Percentiles rank a stretch among this genome's conserved stretches.
Conservation (phyloP, 2,797 vertebrate genomes). For the Pangasius krempfi region DNA sequence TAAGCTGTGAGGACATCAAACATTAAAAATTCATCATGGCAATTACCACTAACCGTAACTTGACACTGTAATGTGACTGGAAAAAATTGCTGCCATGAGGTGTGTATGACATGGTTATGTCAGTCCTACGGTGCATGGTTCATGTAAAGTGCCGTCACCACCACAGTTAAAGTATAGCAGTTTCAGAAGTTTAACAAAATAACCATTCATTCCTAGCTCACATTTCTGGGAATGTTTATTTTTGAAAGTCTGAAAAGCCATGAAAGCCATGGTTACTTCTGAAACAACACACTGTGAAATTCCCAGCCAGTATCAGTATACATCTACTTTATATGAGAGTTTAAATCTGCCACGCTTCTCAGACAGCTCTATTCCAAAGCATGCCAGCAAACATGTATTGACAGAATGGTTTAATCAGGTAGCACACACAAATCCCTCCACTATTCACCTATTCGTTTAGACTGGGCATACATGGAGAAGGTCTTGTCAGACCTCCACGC, state of each 20-base stretch:
- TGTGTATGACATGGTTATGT: background rate
- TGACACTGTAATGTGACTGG: background rate
- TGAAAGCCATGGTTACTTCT: background rate
- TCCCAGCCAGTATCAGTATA: background rate
- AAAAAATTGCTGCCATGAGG: background rate
- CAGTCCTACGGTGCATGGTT: background rate
- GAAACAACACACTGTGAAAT: background rate
- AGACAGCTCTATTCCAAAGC: slow-evolving; percentile 42
- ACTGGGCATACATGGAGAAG: slow-evolving; percentile 52
- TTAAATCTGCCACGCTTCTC: slow-evolving; percentile 8
- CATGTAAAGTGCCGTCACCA: background rate
- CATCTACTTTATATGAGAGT: background rate
- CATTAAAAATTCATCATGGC: background rate
- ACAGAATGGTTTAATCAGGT: slow-evolving; percentile 29
- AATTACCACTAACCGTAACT: background rate
- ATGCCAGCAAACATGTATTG: slow-evolving; percentile 26
- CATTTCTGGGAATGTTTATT: background rate
- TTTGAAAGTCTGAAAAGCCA: background rate
- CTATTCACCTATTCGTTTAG: slow-evolving; percentile 51
- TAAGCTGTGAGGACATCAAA: background rate
- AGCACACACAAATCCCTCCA: slow-evolving; percentile 40
- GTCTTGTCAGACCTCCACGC: slow-evolving; percentile 56
- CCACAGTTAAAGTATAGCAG: background rate
- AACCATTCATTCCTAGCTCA: background rate
- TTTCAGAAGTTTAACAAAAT: background rate